Evolutionary conservation across 2,888 invertebrate species (phyloP), one percentile per base, ranked within the genome.

Genomic region (Schizaphis graminum): DNA sequence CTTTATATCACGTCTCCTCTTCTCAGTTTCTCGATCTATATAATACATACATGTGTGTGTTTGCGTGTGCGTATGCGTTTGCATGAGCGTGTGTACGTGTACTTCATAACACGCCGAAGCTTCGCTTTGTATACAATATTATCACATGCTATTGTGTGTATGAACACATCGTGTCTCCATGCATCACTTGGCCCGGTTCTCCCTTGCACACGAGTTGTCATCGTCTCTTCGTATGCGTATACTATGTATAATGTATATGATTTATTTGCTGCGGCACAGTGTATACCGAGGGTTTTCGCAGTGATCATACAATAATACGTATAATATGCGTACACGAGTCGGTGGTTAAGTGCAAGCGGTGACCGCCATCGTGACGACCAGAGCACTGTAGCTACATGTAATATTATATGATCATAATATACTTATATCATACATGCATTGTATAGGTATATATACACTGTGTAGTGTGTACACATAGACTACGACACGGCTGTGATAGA

Each of bases 131-230:
- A 47, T 93, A 67, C n/a, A 89, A 56, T 77, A 67, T 92, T 93
- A 93, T 88, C 77, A 61, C 67, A 93, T 84, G 77, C 67, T 85
- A 93, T 89, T 93, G 93, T 92, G 93, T n/a, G 56, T 44, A 47
- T 47, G 77, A 56, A 56, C 77, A 26, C 24, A n/a, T 84, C 67
- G 57, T 56, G 89, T 93, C 47, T 84, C 90, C 93, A 93, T 85
- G 93, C 93, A 89, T 93, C 93, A 35, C 61, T 93, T 92, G 89
- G 93, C 85, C 89, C 93, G 87, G 44, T 87, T 61, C 47, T 89
- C n/a, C 93, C 84, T 57, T 24, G 41, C 44, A 86, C 86, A 47
- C 86, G 57, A 86, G 93, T 90, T 90, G 93, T 93, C 93, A 85
- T 90, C 89, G 93, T 35, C 11, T 67, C 13, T 35, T 47, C 84